Base-by-base conservation (phyloP, 2,797 vertebrate genomes). In the Helicolenus hilgendorfi region DNA sequence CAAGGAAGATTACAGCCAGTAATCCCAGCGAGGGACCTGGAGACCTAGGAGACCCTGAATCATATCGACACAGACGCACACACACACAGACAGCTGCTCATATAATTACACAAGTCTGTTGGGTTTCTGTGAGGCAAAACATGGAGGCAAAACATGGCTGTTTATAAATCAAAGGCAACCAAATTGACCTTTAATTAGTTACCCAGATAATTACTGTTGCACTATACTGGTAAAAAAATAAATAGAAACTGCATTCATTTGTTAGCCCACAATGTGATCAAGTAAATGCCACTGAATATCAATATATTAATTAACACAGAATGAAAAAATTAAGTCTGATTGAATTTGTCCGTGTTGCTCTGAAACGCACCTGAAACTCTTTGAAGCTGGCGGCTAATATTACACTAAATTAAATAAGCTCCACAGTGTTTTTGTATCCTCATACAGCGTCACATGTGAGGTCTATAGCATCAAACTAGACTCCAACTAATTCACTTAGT, bases 401-500 rank as follows among this genome's bases (percentile, higher is more conserved):
- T 41, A 33, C 35, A 84, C 7, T 64, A 58, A 68, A 73, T 79
- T 3, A 60, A 75, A 89, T 36, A 73, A 76, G 35, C 38, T 73
- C 49, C 15, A 3, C 14, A 41, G 58, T 33, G 18, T 59, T 85
- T 87, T 65, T 58, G 58, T 67, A 59, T 62, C 56, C 77, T 60
- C 68, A 8, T 58, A 15, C 62, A 22, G 13, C 59, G 41, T 55
- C 74, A 80, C 80, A 84, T 53, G 72, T 26, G 11, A 26, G 83
- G 77, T 72, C 62, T 55, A 33, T 49, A 86, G 83, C 33, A 87
- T 83, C 84, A 81, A 85, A 88, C 79, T 41, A 83, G 79, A 74
- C 87, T 89, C 80, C 77, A 85, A 86, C 92, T 92, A 96, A 96
- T 96, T 92, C 89, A 88, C 92, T 95, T 88, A 89, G 89, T 60